phyloP scores from a whole-genome alignment of 2,113 vertebrate species.

The Brienomyrus brachyistius region DNA sequence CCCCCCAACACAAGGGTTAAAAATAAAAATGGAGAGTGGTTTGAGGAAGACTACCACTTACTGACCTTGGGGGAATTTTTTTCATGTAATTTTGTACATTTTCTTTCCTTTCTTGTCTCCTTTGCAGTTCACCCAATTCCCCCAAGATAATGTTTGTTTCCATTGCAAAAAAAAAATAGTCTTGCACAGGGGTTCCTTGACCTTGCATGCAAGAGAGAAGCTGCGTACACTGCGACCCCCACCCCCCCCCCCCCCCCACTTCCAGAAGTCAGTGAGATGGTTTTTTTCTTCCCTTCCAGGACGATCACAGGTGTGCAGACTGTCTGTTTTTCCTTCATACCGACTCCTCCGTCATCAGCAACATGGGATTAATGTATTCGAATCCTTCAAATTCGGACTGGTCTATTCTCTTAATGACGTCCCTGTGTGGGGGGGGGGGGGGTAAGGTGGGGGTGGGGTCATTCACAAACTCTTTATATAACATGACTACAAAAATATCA shows the following conservation, averaged over 20 bases:
- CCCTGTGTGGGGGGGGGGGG: constrained; percentile 61
- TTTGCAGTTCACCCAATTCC: constrained; percentile 43
- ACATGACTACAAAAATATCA: neutral
- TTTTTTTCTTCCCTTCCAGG: neutral
- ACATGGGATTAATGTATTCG: constrained; percentile 94
- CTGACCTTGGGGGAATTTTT: constrained; percentile 43
- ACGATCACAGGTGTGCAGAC: constrained; percentile 43
- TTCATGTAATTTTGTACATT: constrained; percentile 29
- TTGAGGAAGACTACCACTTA: constrained; percentile 58
- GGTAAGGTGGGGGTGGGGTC: neutral
- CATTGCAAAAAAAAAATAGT: constrained; percentile 42
- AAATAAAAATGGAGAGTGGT: constrained; percentile 34
- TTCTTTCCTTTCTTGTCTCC: constrained; percentile 33
- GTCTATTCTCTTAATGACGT: constrained; percentile 95
- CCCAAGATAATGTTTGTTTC: constrained; percentile 42
- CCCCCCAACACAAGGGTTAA: constrained; percentile 14
- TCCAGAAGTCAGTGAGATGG: constrained; percentile 17
- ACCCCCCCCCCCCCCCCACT: neutral
- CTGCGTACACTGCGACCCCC: neutral
- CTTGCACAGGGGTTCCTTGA: constrained; percentile 45
- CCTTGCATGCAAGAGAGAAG: constrained; percentile 62
- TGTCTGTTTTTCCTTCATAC: constrained; percentile 69
- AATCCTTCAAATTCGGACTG: constrained; percentile 98
- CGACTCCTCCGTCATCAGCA: constrained; percentile 88
- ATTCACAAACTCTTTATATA: neutral